phyloP scores from a whole-genome alignment of 2,888 invertebrate genomes.

The Agriopis leucophaearia region DNA sequence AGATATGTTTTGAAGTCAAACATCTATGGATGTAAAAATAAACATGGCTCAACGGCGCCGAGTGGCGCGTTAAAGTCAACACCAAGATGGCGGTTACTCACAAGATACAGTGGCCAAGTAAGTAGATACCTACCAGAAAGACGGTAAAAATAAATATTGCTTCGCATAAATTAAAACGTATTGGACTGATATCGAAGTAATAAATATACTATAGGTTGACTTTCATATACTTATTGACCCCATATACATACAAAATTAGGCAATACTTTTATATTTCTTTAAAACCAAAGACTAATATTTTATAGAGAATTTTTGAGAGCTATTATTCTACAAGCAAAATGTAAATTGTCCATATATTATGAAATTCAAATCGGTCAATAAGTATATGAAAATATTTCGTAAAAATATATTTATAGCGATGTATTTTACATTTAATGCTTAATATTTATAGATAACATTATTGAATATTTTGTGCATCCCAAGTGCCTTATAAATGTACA shows the following conservation, averaged over 20 bases:
- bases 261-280: conserved; percentile 66
- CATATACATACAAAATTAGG: conserved; percentile 63
- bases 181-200: conserved; percentile 75
- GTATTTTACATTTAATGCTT: conserved; percentile 79
- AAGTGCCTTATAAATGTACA: conserved; percentile 85
- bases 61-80: conserved; percentile 40
- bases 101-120: conserved; percentile 56
- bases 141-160: conserved; percentile 52
- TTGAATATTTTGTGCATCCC: conserved; percentile 75
- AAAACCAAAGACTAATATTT: conserved; percentile 81
- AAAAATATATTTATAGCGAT: conserved; percentile 69
- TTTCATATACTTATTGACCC: conserved; percentile 76
- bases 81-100: conserved; percentile 61
- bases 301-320: conserved; percentile 65
- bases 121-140: conserved; percentile 65
- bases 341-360: conserved; percentile 66
- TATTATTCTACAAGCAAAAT: conserved; percentile 59
- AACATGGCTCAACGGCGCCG: conserved; percentile 13
- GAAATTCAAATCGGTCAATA: conserved; percentile 64
- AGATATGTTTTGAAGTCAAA: conserved; percentile 8
- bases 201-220: conserved; percentile 63
- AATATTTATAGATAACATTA: conserved; percentile 75
- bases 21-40: conserved; percentile 25
- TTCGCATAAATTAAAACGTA: conserved; percentile 51
- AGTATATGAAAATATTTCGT: conserved; percentile 66